Evolutionary conservation across 2,888 invertebrate genomes (phyloP).

Genomic region (Apodemia hepburni): DNA sequence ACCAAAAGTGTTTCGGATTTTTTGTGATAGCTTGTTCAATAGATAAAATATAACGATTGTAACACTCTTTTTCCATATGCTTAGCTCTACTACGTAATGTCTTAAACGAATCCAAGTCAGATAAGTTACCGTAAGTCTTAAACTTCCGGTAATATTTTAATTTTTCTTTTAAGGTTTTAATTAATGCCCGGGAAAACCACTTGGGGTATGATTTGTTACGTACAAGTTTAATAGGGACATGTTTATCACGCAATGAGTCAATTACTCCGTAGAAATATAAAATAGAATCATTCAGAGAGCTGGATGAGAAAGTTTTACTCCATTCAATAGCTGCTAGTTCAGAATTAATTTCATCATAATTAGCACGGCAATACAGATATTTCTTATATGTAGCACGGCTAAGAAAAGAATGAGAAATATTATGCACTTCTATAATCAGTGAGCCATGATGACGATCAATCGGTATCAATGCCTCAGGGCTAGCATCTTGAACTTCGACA

Average conservation of each 20-base stretch:
- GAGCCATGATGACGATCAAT: too few relatives aligned
- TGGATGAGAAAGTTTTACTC: not conserved
- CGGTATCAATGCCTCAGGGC: too few relatives aligned
- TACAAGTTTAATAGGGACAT: not conserved
- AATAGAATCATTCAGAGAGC: not conserved
- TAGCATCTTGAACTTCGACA: too few relatives aligned
- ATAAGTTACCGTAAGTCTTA: not conserved
- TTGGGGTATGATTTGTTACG: not conserved
- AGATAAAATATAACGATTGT: not conserved
- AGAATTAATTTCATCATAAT: too few relatives aligned
- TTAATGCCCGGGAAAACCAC: not conserved
- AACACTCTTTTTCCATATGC: conserved; percentile 5
- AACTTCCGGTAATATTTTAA: not conserved
- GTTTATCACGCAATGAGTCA: not conserved
- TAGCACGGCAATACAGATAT: too few relatives aligned
- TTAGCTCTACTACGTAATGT: not conserved
- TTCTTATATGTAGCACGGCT: too few relatives aligned
- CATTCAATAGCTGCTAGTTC: not conserved
- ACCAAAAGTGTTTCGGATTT: conserved; percentile 6
- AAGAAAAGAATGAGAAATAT: too few relatives aligned
- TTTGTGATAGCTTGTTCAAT: not conserved
- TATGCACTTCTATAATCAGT: too few relatives aligned
- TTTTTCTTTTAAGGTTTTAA: not conserved
- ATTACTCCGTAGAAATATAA: not conserved
- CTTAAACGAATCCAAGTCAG: not conserved